Evolutionary conservation across 2,888 invertebrate genomes (phyloP).

Genomic region (Nymphalis polychloros): DNA sequence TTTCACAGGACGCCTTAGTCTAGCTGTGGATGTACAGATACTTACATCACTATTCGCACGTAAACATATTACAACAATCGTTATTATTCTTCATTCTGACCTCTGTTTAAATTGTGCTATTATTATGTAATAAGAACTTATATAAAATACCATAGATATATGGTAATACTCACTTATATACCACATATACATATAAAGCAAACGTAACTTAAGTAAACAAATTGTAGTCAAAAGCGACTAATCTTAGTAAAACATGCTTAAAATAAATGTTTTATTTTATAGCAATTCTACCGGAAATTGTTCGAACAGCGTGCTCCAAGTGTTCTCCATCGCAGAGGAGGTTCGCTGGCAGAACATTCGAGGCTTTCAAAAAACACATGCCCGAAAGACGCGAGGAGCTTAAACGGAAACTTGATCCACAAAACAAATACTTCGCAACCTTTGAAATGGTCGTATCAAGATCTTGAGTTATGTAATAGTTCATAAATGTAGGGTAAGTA

Average conservation of each 20-base stretch:
- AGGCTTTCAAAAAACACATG: slow-evolving; percentile 83
- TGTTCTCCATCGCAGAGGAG: slow-evolving; percentile 72
- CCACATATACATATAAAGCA: no score
- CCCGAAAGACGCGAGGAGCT: slow-evolving; percentile 83
- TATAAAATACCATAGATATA: no score
- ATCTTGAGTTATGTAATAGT: slow-evolving; percentile 40
- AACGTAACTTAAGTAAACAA: no score
- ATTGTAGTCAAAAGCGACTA: no score
- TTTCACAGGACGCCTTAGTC: no score
- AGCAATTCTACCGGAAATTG: slow-evolving; percentile 57
- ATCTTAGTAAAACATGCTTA: not conserved
- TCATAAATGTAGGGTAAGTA: slow-evolving; percentile 30
- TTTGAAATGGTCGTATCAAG: slow-evolving; percentile 68
- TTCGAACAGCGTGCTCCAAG: slow-evolving; percentile 57
- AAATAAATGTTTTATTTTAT: slow-evolving; percentile 10
- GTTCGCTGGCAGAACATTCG: slow-evolving; percentile 82
- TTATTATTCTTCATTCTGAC: no score
- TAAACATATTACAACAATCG: no score
- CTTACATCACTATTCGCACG: no score
- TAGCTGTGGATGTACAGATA: no score
- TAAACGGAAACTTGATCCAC: slow-evolving; percentile 85
- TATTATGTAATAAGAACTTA: no score
- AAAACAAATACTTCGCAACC: slow-evolving; percentile 71
- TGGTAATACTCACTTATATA: no score
- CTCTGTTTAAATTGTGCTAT: no score